phyloP scores from a whole-genome alignment of 2,888 invertebrate species.

The Baccha elongata region DNA sequence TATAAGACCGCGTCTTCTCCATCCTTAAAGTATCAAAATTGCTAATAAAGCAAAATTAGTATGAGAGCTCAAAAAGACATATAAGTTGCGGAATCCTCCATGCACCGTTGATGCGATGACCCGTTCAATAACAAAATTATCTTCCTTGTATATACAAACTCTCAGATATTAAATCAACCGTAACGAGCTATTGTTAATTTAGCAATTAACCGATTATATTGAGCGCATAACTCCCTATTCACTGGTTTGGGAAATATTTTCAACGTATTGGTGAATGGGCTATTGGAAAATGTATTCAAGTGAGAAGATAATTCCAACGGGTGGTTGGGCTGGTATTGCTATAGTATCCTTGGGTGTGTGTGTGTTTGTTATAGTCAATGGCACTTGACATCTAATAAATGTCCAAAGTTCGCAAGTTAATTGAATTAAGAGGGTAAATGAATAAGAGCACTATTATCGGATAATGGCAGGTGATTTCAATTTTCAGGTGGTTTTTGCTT shows the following conservation, averaged over 20 bases:
- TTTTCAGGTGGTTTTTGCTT: constrained; percentile 48
- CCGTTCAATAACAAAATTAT: too few relatives aligned
- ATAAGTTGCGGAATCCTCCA: too few relatives aligned
- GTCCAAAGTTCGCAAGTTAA: constrained; percentile 73
- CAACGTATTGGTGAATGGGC: constrained; percentile 5
- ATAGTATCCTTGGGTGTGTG: constrained; percentile 9
- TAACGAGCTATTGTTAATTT: constrained; percentile 73
- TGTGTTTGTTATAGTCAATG: constrained; percentile 36
- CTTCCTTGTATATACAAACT: constrained; percentile 42
- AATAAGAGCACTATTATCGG: constrained; percentile 66
- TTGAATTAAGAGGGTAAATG: constrained; percentile 73
- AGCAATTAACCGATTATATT: constrained; percentile 73
- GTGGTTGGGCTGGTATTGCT: too few relatives aligned
- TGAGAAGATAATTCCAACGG: too few relatives aligned
- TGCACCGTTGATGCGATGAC: too few relatives aligned
- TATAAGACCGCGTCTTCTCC: too few relatives aligned
- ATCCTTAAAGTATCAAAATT: too few relatives aligned
- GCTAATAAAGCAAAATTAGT: too few relatives aligned
- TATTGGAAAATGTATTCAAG: not conserved
- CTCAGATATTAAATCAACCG: constrained; percentile 68
- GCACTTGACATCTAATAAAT: constrained; percentile 73
- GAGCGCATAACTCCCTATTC: constrained; percentile 68
- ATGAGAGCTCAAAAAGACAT: too few relatives aligned
- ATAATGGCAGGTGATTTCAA: constrained; percentile 72
- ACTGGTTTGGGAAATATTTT: constrained; percentile 25